Evolutionary conservation across 1,140 invertebrate genomes (phyloP).

Genomic region (Anastrepha obliqua): DNA sequence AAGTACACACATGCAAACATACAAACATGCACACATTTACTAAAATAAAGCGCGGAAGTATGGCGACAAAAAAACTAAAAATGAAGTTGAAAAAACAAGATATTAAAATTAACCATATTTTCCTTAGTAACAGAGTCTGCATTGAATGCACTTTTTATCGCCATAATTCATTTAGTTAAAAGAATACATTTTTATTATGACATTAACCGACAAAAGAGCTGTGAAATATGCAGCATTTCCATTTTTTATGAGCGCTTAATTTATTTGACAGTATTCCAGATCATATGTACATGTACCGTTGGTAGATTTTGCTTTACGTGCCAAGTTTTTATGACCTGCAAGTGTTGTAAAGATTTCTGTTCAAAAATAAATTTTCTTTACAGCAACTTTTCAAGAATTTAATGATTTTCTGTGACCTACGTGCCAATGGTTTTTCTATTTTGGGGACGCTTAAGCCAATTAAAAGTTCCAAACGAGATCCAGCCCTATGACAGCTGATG

Average conservation of each 20-base stretch:
- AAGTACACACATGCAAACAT: slow-evolving; percentile 58
- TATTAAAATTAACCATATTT: background rate
- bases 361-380: background rate
- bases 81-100: background rate
- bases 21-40: no score
- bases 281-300: background rate
- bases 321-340: background rate
- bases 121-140: background rate
- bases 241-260: slow-evolving; percentile 9
- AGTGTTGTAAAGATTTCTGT: background rate
- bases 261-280: background rate
- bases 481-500: no score
- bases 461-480: no score
- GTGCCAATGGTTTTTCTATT: no score
- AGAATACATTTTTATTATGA: background rate
- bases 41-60: slow-evolving; percentile 41
- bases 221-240: slow-evolving; percentile 1
- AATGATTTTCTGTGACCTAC: no score
- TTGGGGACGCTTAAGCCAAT: no score
- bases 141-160: background rate
- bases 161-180: background rate
- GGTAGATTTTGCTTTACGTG: background rate
- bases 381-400: no score
- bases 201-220: background rate
- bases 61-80: background rate